Percentiles rank a stretch among this genome's conserved stretches.
These are phyloP conservation scores for Girardinus metallicus DNA, from an alignment of 2,797 vertebrate genomes.

Conservation along the genomic window DNA sequence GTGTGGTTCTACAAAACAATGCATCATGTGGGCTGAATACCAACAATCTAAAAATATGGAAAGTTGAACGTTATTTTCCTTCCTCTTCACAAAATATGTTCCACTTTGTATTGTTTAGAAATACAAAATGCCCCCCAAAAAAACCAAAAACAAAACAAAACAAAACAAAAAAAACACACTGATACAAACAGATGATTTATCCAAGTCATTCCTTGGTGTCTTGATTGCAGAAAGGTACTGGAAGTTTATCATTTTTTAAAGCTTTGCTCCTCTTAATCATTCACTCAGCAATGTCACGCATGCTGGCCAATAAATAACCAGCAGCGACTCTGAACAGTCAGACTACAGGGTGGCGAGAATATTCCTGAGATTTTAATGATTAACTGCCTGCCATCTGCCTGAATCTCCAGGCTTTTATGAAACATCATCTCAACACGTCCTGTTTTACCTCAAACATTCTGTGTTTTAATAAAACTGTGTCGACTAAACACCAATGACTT, in stretches of 20 bases:
- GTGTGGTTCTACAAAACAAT: not conserved
- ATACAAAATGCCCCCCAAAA: not conserved
- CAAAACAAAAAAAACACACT: not conserved
- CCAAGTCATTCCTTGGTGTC: not conserved
- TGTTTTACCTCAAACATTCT: slow-evolving; percentile 10
- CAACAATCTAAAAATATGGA: not conserved
- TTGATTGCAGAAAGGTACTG: not conserved
- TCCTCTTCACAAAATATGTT: not conserved
- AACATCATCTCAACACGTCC: slow-evolving; percentile 12
- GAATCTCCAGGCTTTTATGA: slow-evolving; percentile 19
- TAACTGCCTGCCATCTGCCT: slow-evolving; percentile 32
- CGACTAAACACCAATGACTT: not conserved
- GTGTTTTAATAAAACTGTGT: not conserved
- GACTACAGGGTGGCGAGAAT: slow-evolving; percentile 16
- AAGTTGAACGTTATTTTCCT: not conserved
- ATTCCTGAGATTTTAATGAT: slow-evolving; percentile 32
- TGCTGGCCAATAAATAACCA: slow-evolving; percentile 14
- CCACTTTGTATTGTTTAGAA: not conserved
- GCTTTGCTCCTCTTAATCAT: slow-evolving; percentile 36
- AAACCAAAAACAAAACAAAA: not conserved
- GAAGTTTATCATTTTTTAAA: not conserved
- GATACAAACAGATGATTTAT: not conserved
- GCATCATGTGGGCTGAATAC: not conserved
- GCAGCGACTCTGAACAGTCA: slow-evolving; percentile 1
- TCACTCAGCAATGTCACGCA: not conserved